Conservation (phyloP, 2,797 vertebrate genomes). For the Siniperca obscura region DNA sequence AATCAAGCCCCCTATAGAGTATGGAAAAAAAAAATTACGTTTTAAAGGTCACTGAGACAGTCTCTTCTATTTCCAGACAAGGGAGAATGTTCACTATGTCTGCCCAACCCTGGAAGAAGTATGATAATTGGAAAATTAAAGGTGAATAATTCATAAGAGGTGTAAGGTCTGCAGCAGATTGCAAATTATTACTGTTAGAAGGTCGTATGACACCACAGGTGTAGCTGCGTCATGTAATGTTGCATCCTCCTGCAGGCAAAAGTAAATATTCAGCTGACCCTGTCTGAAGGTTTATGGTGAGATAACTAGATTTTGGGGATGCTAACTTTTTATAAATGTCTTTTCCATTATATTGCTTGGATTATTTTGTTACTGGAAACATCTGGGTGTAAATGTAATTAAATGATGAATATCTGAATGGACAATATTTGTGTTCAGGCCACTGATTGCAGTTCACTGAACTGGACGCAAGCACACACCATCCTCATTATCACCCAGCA, state of each 20-base stretch:
- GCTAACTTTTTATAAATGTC: not conserved
- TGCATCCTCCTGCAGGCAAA: not conserved
- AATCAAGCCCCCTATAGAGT: not conserved
- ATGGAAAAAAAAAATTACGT: constrained; percentile 15
- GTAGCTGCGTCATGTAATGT: constrained; percentile 11
- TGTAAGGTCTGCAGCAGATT: constrained; percentile 48
- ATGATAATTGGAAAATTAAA: constrained; percentile 66
- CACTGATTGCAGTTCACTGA: not conserved
- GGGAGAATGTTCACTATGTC: constrained; percentile 36
- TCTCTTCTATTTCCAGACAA: constrained; percentile 26
- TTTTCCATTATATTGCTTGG: not conserved
- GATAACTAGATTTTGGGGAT: not conserved
- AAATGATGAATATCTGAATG: not conserved
- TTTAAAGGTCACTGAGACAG: constrained; percentile 51
- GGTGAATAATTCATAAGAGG: constrained; percentile 70
- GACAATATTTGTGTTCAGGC: not conserved
- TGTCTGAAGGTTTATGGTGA: not conserved
- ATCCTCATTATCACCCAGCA: constrained; percentile 70
- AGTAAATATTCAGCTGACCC: constrained; percentile 20
- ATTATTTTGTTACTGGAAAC: not conserved
- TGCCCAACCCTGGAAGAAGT: constrained; percentile 37
- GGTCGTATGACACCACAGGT: constrained; percentile 42
- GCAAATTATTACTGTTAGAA: constrained; percentile 42
- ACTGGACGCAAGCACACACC: not conserved
- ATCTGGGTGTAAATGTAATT: not conserved